A percentile compares a stretch with the other conserved stretches of the same genome.
Conservation (phyloP, 2,113 vertebrate species). For the Saimiri boliviensis region DNA sequence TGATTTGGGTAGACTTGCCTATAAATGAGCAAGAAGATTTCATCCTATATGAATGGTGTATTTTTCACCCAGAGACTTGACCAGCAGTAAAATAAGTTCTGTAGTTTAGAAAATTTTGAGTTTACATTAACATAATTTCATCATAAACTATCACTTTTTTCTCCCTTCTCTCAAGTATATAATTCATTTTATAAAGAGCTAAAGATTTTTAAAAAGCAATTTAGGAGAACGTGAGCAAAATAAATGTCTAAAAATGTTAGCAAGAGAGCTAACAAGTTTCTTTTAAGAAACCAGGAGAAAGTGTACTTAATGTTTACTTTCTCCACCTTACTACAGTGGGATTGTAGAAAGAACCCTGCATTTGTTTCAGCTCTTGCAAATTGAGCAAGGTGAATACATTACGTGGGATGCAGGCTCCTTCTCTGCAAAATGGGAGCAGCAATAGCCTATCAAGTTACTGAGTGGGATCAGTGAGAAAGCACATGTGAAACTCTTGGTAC, state of each 20-base stretch:
- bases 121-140: neutral
- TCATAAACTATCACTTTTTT: neutral
- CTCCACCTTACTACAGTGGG: neutral
- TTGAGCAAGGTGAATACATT: neutral
- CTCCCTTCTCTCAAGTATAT: neutral
- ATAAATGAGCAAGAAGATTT: neutral
- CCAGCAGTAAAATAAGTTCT: neutral
- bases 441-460: neutral
- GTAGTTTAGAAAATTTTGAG: conserved; percentile 3
- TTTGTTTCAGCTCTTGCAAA: neutral
- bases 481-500: neutral
- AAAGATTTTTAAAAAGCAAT: conserved; percentile 19
- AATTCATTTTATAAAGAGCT: conserved; percentile 29
- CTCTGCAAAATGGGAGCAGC: neutral
- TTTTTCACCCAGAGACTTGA: neutral
- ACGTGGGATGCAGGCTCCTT: neutral
- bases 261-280: conserved; percentile 29
- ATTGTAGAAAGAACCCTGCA: neutral
- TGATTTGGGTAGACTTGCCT: neutral
- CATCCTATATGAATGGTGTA: neutral
- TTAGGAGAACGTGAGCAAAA: conserved; percentile 8
- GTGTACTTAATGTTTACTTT: neutral
- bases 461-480: neutral
- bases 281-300: neutral
- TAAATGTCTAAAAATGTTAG: conserved; percentile 35